Evolutionary conservation across 2,113 vertebrate species (phyloP), one percentile per base, ranked within the genome.

Genomic region (Zosterops japonicus): DNA sequence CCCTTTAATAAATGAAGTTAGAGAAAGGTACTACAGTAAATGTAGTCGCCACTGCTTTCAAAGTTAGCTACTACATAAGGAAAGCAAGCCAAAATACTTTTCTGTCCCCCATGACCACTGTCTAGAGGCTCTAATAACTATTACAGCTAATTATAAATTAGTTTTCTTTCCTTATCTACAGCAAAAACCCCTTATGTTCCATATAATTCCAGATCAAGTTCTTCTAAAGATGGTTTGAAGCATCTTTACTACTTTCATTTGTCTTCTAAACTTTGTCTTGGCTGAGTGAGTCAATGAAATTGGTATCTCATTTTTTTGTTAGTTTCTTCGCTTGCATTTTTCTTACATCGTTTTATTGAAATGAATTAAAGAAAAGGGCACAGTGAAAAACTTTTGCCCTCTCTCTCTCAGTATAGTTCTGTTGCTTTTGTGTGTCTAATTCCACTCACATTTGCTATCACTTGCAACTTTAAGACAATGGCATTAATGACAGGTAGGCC

Each of bases 101-200:
- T 52, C 8, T 46, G 84, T 83, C 77, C 39, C 20, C n/a, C 8
- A 53, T 74, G 56, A 31, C 33, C 60, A 49, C 64, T 93, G 31
- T 28, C 46, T 35, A 69, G 19, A 22, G 12, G 3, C 28, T 83
- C 13, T 68, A 74, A 77, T 75, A 81, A 49, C 31, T 72, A 39
- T 39, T 39, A 39, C 11, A 39, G 39, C 39, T 39, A 39, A 39
- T 39, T 39, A 39, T 39, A 57, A 83, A 80, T 24, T 49, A 31
- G 6, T 29, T 78, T 83, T 92, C 33, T 96, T 72, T 93, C 50
- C 65, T 93, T 74, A 95, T 89, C 44, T 84, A 16, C 9, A 89
- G 27, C 31, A 92, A 91, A 55, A 29, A 42, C 2, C 20, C 5
- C 4, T 41, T 14, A 19, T 29, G 35, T 9, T 75, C 15, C 86